Evolutionary conservation across 2,888 invertebrate genomes (phyloP), one percentile per base, ranked within the genome.

Genomic region (Axea sp.): DNA sequence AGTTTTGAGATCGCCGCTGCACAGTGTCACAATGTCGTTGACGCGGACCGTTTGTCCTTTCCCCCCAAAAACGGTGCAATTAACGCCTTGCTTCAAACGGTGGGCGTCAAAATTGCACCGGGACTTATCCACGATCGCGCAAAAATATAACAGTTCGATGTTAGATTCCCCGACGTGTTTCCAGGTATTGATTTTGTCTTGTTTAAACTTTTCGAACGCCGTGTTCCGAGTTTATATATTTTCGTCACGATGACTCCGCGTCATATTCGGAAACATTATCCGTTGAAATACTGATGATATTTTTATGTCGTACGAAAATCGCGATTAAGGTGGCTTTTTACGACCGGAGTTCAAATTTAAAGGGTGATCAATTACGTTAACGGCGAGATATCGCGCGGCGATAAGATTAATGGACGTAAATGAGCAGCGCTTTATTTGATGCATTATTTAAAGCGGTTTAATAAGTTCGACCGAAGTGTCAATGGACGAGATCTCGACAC

Each of bases 241-340:
- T 53, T 53, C 39, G 53, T 53, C 53, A 53, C 39, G 28, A 4
- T 17, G 33, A 24, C 8, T 35, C 19, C 11, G 8, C 26, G 51
- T 53, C 37, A 37, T n/a, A 37, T 19, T 37, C 53, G 51, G 35
- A 51, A 35, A 35, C 51, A 1, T 17, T 17, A 37, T 37, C 53
- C 9, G 26, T 5, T 15, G 53, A 37, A 37, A 26, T 37, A 24
- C 35, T 24, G 3, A 12, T 12, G 53, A 37, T 28, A 26, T 12
- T 53, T 51, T 51, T 51, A n/a, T 1, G 9, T 9, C 28, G 28
- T 7, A 4, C 19, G 11, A 17, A 30, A 51, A 51, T 24, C 22
- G 24, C 51, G 26, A 26, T 15, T 12, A 15, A 26, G 15, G 19
- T 53, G 39, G 28, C 17, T 39, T 39, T 39, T 39, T 28, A 53